phyloP scores from a whole-genome alignment of 2,797 vertebrate species.

The Coendou prehensilis region DNA sequence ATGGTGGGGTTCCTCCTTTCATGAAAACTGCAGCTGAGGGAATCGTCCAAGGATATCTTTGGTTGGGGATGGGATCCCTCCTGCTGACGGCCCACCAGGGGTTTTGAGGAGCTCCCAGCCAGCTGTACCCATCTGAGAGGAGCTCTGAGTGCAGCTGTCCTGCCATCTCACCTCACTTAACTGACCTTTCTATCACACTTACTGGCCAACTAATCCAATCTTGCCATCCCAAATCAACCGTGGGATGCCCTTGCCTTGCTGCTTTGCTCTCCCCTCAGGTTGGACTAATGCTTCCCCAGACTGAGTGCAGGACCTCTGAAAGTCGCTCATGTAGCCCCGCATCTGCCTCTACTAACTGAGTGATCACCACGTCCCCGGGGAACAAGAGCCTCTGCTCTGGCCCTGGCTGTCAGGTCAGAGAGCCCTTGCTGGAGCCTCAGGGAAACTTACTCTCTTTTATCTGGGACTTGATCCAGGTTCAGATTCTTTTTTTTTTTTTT shows the following conservation, averaged over 20 bases:
- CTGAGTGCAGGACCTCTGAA: neutral
- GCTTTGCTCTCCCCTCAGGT: neutral
- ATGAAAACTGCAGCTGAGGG: neutral
- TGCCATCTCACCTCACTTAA: neutral
- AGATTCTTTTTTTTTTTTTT: neutral
- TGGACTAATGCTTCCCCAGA: neutral
- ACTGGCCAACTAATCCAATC: neutral
- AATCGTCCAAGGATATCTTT: neutral
- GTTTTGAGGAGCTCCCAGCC: neutral
- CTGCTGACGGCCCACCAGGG: neutral
- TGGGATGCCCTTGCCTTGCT: neutral
- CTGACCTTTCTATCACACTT: neutral
- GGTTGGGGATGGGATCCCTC: neutral
- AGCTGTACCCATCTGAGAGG: neutral
- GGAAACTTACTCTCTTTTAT: neutral
- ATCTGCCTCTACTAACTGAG: neutral
- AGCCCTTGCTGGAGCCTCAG: neutral
- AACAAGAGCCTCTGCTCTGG: neutral
- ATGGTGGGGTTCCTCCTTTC: neutral
- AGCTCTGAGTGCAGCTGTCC: neutral
- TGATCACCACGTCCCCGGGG: neutral
- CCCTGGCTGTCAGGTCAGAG: neutral
- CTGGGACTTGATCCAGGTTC: neutral
- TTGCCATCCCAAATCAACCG: neutral
- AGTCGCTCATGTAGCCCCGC: neutral